Conservation (phyloP, 1,140 invertebrate species). For the Aplysia californica region DNA sequence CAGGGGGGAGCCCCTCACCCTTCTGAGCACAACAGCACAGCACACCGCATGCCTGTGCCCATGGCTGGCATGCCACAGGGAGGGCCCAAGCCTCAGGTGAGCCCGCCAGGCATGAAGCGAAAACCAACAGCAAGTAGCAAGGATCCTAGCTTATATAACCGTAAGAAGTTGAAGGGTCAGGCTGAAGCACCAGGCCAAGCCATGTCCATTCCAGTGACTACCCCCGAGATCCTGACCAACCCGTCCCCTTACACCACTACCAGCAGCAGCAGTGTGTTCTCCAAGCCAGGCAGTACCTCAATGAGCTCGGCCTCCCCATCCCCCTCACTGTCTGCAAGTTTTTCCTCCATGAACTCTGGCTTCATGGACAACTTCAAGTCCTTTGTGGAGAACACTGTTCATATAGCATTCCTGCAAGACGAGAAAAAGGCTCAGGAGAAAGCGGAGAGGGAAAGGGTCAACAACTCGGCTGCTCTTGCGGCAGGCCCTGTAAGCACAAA, state of each 20-base stretch:
- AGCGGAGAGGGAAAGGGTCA: conserved; percentile 3
- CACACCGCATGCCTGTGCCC: conserved; percentile 1
- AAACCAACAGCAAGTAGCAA: conserved; percentile 29
- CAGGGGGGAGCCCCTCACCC: conserved; percentile 32
- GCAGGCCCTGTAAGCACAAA: not conserved
- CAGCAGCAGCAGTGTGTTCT: conserved; percentile 38
- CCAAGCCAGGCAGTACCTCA: conserved; percentile 32
- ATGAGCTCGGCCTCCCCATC: conserved; percentile 68
- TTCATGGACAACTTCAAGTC: conserved; percentile 65
- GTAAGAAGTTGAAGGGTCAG: conserved; percentile 41
- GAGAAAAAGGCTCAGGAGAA: conserved; percentile 31
- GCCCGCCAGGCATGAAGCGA: conserved; percentile 73
- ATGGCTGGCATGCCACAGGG: conserved; percentile 34
- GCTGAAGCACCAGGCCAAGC: conserved; percentile 41
- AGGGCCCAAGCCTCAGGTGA: conserved; percentile 67
- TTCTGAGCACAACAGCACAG: conserved; percentile 15
- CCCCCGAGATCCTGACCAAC: conserved; percentile 70
- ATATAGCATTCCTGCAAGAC: conserved; percentile 64
- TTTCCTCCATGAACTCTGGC: conserved; percentile 65
- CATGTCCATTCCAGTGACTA: conserved; percentile 73
- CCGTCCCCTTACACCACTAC: conserved; percentile 72
- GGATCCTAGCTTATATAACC: conserved; percentile 2
- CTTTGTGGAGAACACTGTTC: conserved; percentile 67
- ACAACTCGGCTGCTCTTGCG: not conserved
- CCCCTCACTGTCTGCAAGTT: conserved; percentile 70